These are phyloP conservation scores for Oryctolagus cuniculus DNA, from an alignment of 2,113 vertebrate genomes.

Conservation along the genomic window DNA sequence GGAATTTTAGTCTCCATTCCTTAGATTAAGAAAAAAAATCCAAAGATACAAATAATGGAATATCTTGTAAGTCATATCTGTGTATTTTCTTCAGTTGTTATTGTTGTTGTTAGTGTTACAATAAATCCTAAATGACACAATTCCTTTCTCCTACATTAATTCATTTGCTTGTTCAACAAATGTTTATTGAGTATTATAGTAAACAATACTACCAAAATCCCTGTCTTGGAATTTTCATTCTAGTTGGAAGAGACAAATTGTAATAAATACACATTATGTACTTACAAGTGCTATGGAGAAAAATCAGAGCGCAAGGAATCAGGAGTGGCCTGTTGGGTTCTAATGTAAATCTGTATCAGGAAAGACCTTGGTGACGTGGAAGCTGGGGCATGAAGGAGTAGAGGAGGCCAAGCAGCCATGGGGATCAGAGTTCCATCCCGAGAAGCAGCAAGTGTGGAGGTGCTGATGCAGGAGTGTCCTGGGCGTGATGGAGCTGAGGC, in stretches of 20 bases:
- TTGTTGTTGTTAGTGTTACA: constrained; percentile 51
- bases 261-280: constrained; percentile 31
- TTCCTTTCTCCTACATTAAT: constrained; percentile 64
- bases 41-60: constrained; percentile 54
- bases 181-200: constrained; percentile 39
- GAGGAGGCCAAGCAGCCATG: neutral
- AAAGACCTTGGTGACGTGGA: neutral
- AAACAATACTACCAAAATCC: constrained; percentile 8
- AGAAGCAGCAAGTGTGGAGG: neutral
- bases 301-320: neutral
- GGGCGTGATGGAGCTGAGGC: neutral
- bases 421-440: neutral
- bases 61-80: neutral
- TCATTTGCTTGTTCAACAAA: constrained; percentile 41
- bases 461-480: neutral
- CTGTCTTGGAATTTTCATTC: constrained; percentile 54
- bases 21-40: constrained; percentile 37
- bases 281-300: constrained; percentile 17
- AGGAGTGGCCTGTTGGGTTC: neutral
- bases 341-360: neutral
- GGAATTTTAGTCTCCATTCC: constrained; percentile 50
- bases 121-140: constrained; percentile 61
- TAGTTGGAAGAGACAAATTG: constrained; percentile 34
- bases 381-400: neutral
- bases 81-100: constrained; percentile 56